Base-by-base conservation (phyloP, 2,797 vertebrate species). In the Sebastes elongatus region DNA sequence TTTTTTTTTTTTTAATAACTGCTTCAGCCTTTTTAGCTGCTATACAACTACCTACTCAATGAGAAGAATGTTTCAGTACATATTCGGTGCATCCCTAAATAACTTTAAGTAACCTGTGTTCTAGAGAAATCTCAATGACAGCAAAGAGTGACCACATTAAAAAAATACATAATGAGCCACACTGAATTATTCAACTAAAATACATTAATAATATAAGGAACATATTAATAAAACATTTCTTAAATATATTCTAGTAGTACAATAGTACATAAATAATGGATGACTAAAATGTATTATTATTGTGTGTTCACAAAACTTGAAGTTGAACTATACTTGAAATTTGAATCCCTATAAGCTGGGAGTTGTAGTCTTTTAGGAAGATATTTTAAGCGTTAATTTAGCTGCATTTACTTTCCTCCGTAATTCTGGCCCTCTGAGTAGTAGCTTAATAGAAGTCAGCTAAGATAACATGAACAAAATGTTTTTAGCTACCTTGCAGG, bases 131-230 rank as follows among this genome's bases (percentile, higher is more conserved):
- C 2, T 33, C 16, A 13, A 22, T 65, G 23, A 53, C 2, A 38
- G 35, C 22, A 64, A 61, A 25, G 22, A 71, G 8, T 52, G 22
- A 67, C 38, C 23, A 23, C 2, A 49, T 69, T 8, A 33, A 28
- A 49, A 13, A 63, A 46, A 69, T 32, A 70, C 5, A 18, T 27
- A 9, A 27, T 59, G 42, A 62, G 28, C n/a, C 22, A 64, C 35
- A 30, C 8, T 70, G 6, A 74, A 78, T 78, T 42, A 78, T 83
- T 78, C 3, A 83, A 11, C 9, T 18, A 46, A 65, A 30, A 60
- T 56, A 56, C 23, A 66, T 70, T 55, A 74, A 38, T 38, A 38
- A 38, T 38, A 38, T 38, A 38, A 38, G 35, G 7, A n/a, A 32
- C 60, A 64, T 62, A 49, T 74, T 4, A 63, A 82, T 74, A 78